Base-by-base conservation (phyloP, 2,888 invertebrate species). In the Pterostichus madidus region DNA sequence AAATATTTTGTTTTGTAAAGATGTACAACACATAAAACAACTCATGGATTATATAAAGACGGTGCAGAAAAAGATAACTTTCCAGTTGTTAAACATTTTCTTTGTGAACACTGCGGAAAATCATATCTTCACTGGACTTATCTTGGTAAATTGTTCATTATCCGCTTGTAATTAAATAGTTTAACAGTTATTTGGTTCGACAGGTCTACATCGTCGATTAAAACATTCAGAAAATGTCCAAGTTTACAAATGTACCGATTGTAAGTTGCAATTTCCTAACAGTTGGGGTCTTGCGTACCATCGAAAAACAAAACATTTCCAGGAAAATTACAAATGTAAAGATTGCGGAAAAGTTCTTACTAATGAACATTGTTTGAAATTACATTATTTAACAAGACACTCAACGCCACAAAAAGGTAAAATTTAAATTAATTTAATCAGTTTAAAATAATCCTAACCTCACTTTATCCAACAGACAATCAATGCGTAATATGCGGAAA, bases 91-190 rank as follows among this genome's bases (percentile, higher is more conserved):
- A 91, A 91, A 84, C 91, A 91, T 83, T 92, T 91, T 84, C 82
- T 91, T n/a, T 92, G 92, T 84, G 91, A 91, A 91, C 90, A 91
- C 76, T 92, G 92, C 84, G 91, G 91, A 0, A 89, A 91, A 0
- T 91, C 91, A 0, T 92, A 91, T 85, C 87, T 92, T 0, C 92
- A 91, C 85, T 92, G 91, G 91, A 92, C 91, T 0, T 92, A 92
- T 81, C 86, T 92, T 0, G 71, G 83, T 84, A 81, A 75, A 13
- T 44, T 56, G 5, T 44, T 71, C 46, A 13, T 68, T 68, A 24
- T 5, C 39, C 13, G 24, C 10, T 32, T 10, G 8, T 32, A 10
- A 39, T 13, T 61, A 32, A 32, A 32, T n/a, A 68, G 15, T 73
- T 8, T 39, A 39, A 39, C 6, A 39, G 39, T 8, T 39, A 7